Conservation (phyloP, 2,888 invertebrate species). For the Ypsolopha sequella region DNA sequence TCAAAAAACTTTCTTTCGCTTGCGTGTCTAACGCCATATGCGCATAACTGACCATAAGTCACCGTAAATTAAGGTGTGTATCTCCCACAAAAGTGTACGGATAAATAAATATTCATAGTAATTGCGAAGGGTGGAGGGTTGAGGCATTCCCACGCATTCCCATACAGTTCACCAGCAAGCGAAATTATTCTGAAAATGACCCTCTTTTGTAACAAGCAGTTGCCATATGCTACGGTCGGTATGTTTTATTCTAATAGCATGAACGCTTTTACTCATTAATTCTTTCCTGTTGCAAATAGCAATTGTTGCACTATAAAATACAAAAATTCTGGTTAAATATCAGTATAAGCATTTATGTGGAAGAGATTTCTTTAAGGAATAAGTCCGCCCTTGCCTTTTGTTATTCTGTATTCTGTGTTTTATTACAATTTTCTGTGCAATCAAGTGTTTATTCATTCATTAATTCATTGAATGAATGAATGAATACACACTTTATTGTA, state of each 20-base stretch:
- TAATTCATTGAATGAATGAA: too few relatives aligned
- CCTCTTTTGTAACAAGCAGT: background rate
- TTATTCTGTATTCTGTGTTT: too few relatives aligned
- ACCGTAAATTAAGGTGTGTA: conserved; percentile 43
- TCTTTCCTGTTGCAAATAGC: background rate
- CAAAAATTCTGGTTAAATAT: too few relatives aligned
- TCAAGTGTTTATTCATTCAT: too few relatives aligned
- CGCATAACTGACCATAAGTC: conserved; percentile 55
- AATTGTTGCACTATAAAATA: too few relatives aligned
- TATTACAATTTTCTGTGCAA: too few relatives aligned
- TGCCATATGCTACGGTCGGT: conserved; percentile 4
- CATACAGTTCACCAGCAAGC: conserved; percentile 21
- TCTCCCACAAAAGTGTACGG: conserved; percentile 23
- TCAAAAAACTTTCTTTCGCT: background rate
- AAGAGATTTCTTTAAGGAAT: too few relatives aligned
- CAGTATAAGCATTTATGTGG: too few relatives aligned
- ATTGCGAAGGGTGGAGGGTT: conserved; percentile 42
- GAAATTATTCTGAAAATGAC: conserved; percentile 4
- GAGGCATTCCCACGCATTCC: conserved; percentile 57
- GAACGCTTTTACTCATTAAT: too few relatives aligned
- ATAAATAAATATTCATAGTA: conserved; percentile 27
- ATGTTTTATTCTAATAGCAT: too few relatives aligned
- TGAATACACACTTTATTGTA: too few relatives aligned
- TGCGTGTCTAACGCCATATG: conserved; percentile 28
- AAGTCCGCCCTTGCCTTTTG: too few relatives aligned